Base-by-base conservation (phyloP, 2,113 vertebrate species). In the Nipponia nippon region DNA sequence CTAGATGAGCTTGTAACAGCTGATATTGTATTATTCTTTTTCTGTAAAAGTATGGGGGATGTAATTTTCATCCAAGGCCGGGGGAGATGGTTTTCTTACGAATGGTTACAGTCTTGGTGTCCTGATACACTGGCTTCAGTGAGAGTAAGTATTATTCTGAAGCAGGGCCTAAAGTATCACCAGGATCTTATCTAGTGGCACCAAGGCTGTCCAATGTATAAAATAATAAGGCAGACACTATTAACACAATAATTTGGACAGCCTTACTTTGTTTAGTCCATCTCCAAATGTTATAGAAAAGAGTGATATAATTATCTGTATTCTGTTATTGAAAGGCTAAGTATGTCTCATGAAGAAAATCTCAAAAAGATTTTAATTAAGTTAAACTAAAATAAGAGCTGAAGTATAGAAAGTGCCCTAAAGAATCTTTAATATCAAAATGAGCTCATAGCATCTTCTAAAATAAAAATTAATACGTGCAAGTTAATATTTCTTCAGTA, bases 301-400 rank as follows among this genome's bases (percentile, higher is more conserved):
- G 30, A 30, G 30, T 61, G 66, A 36, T 80, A 19, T 16, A 72
- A 76, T 88, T 90, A 67, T 94, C 83, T 88, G 13, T 77, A n/a
- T 44, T 83, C 49, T 91, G 44, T 89, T 81, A 61, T 36, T 93
- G 71, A 72, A 91, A 73, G 53, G 44, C n/a, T 76, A 23, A 92
- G 34, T 53, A 79, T 62, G 63, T 91, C 58, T 91, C 72, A 40
- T 34, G 30, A 80, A 95, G 76, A 89, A 71, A 89, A 49, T 61
- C 62, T 89, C 38, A 56, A 44, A 79, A 83, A 93, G 53, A 91
- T 90, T 96, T 92, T 90, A 93, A 95, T 93, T 89, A 90, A 94
- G 66, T 94, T 96, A 89, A 89, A 80, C 47, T 69, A 40, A 96
- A 90, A 34, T 82, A 71, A 69, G 76, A 79, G 38, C 27, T 70